Base-by-base conservation (phyloP, 2,113 vertebrate genomes). In the Mesembrinibis cayennensis region DNA sequence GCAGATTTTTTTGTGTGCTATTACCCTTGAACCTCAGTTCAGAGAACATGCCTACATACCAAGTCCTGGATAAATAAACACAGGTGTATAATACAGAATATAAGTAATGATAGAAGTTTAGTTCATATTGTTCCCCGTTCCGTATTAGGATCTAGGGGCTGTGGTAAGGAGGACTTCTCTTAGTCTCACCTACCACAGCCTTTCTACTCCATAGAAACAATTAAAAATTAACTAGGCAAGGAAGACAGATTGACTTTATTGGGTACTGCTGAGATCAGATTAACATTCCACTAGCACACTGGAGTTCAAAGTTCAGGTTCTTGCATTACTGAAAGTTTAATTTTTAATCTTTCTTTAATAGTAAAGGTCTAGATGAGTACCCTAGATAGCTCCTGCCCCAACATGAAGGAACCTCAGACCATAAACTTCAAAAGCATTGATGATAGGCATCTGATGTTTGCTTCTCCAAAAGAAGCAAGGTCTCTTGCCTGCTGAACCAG, bases 281-380 rank as follows among this genome's bases (percentile, higher is more conserved):
- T 91, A 96, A 82, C 74, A 77, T 49, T 69, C 40, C 78, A 40
- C 30, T 56, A 50, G 93, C 89, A 91, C 58, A 5, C 3, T 17
- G 62, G 70, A 95, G 95, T 85, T 94, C 38, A 2, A 90, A 95
- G 95, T 96, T 91, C 96, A 91, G 59, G 36, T 29, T 76, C 85
- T 58, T 76, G 70, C 52, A 82, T 76, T 87, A 90, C 58, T 76
- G 53, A 6, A 90, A 85, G 90, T 91, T 96, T 96, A 94, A 94
- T 93, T 96, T 96, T 96, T 96, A 94, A 96, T 96, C 87, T 76
- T 86, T 73, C 71, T 80, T 79, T 94, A 90, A 91, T 52, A 95
- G 87, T 44, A 94, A 93, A 90, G 87, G 77, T 82, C 81, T 81
- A 82, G 53, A 32, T 45, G 30, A 82, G 29, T 55, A 72, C 52